Conservation (phyloP, 2,113 vertebrate genomes). For the Phocoena phocoena region DNA sequence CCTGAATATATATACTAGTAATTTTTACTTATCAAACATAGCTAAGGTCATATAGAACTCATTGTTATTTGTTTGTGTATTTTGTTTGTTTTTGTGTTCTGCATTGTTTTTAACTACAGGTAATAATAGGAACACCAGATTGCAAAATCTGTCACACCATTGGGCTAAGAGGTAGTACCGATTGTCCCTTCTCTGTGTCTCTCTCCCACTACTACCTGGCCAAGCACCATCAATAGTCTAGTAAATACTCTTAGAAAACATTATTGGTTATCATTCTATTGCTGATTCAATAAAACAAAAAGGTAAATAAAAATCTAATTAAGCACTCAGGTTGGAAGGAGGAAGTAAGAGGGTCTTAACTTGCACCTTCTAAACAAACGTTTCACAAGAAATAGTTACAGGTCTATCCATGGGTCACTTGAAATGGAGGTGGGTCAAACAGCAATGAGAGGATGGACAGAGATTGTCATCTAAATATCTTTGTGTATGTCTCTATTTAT, state of each 20-base stretch:
- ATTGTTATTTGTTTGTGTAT: not conserved
- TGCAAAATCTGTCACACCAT: not conserved
- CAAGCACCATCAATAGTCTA: not conserved
- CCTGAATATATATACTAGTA: not conserved
- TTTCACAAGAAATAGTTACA: constrained; percentile 13
- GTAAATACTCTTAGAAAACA: not conserved
- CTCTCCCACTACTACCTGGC: not conserved
- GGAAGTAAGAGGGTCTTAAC: not conserved
- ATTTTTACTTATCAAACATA: not conserved
- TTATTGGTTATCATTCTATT: not conserved
- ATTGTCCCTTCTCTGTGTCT: not conserved
- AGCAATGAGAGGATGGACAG: not conserved
- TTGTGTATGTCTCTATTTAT: not conserved
- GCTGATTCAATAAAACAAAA: not conserved
- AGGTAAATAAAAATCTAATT: constrained; percentile 23
- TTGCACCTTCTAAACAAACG: not conserved
- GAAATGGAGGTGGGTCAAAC: not conserved
- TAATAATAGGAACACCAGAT: not conserved
- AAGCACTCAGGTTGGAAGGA: not conserved
- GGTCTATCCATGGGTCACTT: not conserved
- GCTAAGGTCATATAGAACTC: not conserved
- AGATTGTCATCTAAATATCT: not conserved
- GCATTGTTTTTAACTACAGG: not conserved
- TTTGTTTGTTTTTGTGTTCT: not conserved
- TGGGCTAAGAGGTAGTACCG: not conserved